These are phyloP conservation scores for Tipula confusa DNA, from an alignment of 2,888 invertebrate species.

Conservation along the genomic window DNA sequence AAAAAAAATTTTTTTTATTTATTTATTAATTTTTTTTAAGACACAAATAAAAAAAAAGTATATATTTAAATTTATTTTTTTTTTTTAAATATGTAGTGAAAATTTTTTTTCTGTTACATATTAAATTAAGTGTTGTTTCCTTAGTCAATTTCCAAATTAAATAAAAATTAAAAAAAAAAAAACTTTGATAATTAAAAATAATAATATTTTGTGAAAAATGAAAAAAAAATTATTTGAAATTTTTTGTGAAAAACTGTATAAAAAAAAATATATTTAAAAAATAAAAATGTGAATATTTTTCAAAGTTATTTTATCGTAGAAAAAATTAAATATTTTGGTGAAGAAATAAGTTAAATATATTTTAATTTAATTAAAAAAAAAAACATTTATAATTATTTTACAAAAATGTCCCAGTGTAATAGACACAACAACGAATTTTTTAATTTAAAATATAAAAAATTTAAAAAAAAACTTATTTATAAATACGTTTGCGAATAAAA, in stretches of 20 bases:
- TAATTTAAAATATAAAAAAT: background rate
- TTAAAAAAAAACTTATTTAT: background rate
- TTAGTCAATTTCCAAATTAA: constrained; percentile 25
- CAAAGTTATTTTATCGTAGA: background rate
- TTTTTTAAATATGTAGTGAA: background rate
- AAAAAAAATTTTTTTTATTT: background rate
- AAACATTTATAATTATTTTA: constrained; percentile 5
- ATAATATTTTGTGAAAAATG: background rate
- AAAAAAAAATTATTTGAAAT: background rate
- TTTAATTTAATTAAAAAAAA: background rate
- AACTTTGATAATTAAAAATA: too few relatives aligned
- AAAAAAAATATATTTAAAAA: background rate
- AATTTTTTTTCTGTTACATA: background rate
- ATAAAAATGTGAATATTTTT: background rate
- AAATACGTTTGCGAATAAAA: background rate
- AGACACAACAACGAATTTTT: constrained; percentile 29
- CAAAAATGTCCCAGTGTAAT: constrained; percentile 20
- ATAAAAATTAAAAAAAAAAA: constrained; percentile 1
- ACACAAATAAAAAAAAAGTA: constrained; percentile 32
- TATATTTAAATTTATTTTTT: constrained; percentile 29
- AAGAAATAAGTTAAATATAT: background rate
- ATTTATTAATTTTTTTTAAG: constrained; percentile 33
- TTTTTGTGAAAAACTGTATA: background rate
- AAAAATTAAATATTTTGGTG: background rate
- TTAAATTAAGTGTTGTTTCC: constrained; percentile 16